Conservation (phyloP, 2,888 invertebrate genomes). For the Meteorus colon region DNA sequence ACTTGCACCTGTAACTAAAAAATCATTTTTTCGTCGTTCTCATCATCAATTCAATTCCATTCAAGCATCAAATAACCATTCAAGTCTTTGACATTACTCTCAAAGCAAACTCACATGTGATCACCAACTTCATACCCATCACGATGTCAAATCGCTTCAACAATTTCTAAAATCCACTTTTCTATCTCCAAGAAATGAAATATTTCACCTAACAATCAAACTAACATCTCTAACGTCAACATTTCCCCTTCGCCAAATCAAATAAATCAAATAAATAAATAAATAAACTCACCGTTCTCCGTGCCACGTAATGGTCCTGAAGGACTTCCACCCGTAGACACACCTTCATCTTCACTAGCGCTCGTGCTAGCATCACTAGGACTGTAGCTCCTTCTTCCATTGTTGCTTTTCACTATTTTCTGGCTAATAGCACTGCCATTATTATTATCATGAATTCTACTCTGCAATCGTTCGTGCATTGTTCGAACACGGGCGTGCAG, state of each 20-base stretch:
- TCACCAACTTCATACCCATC: too few species aligned
- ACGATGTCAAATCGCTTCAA: too few species aligned
- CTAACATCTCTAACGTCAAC: too few species aligned
- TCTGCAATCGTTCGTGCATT: conserved; percentile 63
- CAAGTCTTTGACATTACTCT: too few species aligned
- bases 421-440: conserved; percentile 55
- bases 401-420: conserved; percentile 52
- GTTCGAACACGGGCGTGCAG: conserved; percentile 62
- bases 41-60: too few species aligned
- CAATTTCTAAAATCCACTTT: too few species aligned
- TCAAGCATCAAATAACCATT: too few species aligned
- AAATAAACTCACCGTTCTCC: conserved; percentile 65
- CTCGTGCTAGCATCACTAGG: conserved; percentile 69
- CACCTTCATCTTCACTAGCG: conserved; percentile 70
- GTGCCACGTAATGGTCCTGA: conserved; percentile 68
- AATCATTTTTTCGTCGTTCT: too few species aligned
- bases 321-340: conserved; percentile 70
- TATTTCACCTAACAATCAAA: too few species aligned
- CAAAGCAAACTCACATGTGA: too few species aligned
- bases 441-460: conserved; percentile 65
- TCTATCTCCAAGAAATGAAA: too few species aligned
- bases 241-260: background rate
- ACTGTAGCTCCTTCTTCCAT: conserved; percentile 66
- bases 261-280: background rate
- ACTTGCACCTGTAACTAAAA: too few species aligned